A percentile compares a stretch with the other conserved stretches of the same genome.
Conservation (phyloP, 2,797 vertebrate species). For the Prionace glauca region DNA sequence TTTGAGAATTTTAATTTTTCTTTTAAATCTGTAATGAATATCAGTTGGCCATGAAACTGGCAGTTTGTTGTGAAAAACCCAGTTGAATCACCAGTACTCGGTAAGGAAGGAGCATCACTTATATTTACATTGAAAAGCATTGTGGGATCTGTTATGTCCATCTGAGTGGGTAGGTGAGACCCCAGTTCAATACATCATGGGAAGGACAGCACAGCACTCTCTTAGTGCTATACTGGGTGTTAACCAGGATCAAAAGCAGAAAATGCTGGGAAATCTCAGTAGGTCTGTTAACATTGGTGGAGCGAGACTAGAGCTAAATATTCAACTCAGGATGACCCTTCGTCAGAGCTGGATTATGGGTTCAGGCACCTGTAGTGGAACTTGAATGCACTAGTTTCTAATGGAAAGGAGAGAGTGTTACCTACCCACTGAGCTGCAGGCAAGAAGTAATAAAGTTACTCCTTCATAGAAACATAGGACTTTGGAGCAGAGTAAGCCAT, state of each 20-base stretch:
- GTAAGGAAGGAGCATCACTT: neutral
- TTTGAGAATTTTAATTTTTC: neutral
- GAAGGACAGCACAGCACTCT: too few species aligned
- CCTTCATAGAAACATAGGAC: too few species aligned
- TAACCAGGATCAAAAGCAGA: neutral
- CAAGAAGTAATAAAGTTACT: neutral
- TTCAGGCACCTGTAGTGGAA: neutral
- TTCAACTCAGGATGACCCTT: too few species aligned
- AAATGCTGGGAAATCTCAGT: too few species aligned
- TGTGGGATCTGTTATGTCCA: neutral
- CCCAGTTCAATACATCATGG: too few species aligned
- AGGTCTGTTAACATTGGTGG: too few species aligned
- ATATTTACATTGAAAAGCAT: neutral
- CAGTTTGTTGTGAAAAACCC: neutral
- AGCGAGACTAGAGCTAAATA: too few species aligned
- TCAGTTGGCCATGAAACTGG: neutral
- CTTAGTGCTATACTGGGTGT: neutral
- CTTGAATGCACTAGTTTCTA: neutral
- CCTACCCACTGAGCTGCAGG: neutral
- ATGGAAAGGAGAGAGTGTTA: too few species aligned
- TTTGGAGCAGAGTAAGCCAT: too few species aligned
- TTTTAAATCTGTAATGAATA: neutral
- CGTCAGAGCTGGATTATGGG: neutral
- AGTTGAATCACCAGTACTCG: neutral
- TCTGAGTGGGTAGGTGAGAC: too few species aligned